phyloP scores from a whole-genome alignment of 2,797 vertebrate genomes.

The Chrosomus eos region DNA sequence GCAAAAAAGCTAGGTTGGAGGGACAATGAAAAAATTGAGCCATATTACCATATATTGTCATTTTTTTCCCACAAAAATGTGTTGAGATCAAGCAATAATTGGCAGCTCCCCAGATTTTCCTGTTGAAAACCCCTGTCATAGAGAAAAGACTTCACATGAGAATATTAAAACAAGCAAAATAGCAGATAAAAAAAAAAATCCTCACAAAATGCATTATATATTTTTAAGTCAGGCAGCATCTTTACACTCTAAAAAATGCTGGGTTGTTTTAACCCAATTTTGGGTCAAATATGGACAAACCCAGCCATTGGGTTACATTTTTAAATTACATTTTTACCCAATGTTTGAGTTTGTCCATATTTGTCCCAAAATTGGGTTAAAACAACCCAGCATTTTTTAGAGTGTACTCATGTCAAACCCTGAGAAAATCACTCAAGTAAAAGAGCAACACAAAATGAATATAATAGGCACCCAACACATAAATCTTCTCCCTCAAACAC shows the following conservation, averaged over 20 bases:
- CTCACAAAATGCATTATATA: not conserved
- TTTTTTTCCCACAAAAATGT: not conserved
- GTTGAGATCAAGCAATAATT: not conserved
- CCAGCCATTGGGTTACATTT: too few relatives aligned
- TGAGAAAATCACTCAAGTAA: not conserved
- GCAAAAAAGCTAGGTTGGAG: not conserved
- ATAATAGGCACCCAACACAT: not conserved
- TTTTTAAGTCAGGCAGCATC: not conserved
- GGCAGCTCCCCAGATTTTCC: not conserved
- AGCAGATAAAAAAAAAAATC: accelerated
- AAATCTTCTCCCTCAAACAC: not conserved
- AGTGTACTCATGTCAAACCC: not conserved
- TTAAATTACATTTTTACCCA: too few relatives aligned
- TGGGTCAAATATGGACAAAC: too few relatives aligned
- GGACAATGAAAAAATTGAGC: too few relatives aligned
- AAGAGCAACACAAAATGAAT: slow-evolving; percentile 4
- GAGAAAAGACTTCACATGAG: not conserved
- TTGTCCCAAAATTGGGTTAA: too few relatives aligned
- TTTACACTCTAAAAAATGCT: too few relatives aligned
- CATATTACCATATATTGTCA: not conserved
- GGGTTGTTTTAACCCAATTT: too few relatives aligned
- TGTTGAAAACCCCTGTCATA: not conserved
- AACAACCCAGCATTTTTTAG: too few relatives aligned
- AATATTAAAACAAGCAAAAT: not conserved
- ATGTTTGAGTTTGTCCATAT: too few relatives aligned